Base-by-base conservation (phyloP, 2,797 vertebrate genomes). In the Micropoecilia bifurca region DNA sequence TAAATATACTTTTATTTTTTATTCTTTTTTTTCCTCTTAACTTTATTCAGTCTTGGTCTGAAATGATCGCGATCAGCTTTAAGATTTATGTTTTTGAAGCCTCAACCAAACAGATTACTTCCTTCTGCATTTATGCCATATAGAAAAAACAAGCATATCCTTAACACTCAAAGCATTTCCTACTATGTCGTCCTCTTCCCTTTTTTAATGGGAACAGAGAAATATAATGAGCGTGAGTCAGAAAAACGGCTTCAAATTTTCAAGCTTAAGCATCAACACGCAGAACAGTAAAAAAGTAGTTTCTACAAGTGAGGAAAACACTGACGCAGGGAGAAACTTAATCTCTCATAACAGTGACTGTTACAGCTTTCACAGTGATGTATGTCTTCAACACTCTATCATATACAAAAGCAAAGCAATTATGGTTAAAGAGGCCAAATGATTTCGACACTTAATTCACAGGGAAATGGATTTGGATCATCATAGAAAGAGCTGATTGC, bases 21-120 rank as follows among this genome's bases (percentile, higher is more conserved):
- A 6, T 74, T 59, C 77, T 84, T 63, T 69, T 85, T 69, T 85
- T 77, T 63, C 86, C 83, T 83, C 77, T 84, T 87, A 25, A 82
- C 83, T 83, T 85, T 76, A 74, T 87, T 87, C 80, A 78, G 45
- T 87, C 81, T 83, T 75, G 87, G 76, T 91, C 90, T 86, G 78
- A 90, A 83, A 82, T 8, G 88, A 91, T 90, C 79, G 85, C 43
- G 86, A 92, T 90, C 80, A 90, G 93, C 93, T 94, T 95, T 94
- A 94, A 93, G 79, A 82, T 84, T 92, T 83, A 81, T 91, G 74
- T 89, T 91, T 90, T 84, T 89, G 86, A 93, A 92, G 91, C 90
- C 18, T 92, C 93, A 94, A 94, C 94, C 93, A 94, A 95, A 95
- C 90, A 87, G 92, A 93, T 87, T 85, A 89, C 90, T 89, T 83